Percentiles rank a stretch among this genome's conserved stretches.
phyloP scores from a whole-genome alignment of 2,888 invertebrate genomes.

The Mimachlamys varia region DNA sequence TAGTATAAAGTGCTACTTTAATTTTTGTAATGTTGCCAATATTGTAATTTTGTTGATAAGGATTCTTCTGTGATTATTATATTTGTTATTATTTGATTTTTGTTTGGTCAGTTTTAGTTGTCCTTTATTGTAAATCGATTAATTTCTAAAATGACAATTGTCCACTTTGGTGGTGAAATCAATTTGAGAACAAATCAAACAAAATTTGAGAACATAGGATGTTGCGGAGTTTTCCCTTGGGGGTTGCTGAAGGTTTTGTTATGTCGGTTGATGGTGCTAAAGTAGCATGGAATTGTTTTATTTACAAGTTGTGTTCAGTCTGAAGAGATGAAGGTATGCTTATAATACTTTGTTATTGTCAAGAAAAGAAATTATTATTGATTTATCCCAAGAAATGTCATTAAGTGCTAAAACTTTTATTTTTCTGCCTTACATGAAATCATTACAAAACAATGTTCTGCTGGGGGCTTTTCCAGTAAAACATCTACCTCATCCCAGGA shows the following conservation, averaged over 20 bases:
- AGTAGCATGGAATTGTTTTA: neutral
- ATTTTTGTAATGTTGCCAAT: neutral
- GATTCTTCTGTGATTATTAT: neutral
- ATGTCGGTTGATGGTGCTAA: neutral
- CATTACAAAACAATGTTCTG: neutral
- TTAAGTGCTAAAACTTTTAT: neutral
- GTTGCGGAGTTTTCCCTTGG: too few species aligned
- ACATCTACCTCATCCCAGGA: too few species aligned
- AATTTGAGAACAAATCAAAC: neutral
- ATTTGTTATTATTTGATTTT: neutral
- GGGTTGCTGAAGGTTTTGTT: neutral
- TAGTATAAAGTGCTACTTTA: neutral
- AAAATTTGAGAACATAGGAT: neutral
- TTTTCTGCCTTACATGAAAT: slow-evolving; percentile 15
- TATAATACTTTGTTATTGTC: neutral
- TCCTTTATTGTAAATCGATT: neutral
- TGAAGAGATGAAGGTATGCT: neutral
- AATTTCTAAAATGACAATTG: neutral
- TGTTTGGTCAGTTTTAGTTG: neutral
- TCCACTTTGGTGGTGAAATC: neutral
- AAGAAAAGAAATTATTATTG: neutral
- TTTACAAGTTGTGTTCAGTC: slow-evolving; percentile 20
- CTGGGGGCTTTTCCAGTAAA: too few species aligned
- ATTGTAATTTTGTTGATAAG: neutral
- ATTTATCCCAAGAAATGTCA: neutral